Evolutionary conservation across 2,888 invertebrate species (phyloP), one percentile per base, ranked within the genome.

Genomic region (Cryptocephalus primarius): DNA sequence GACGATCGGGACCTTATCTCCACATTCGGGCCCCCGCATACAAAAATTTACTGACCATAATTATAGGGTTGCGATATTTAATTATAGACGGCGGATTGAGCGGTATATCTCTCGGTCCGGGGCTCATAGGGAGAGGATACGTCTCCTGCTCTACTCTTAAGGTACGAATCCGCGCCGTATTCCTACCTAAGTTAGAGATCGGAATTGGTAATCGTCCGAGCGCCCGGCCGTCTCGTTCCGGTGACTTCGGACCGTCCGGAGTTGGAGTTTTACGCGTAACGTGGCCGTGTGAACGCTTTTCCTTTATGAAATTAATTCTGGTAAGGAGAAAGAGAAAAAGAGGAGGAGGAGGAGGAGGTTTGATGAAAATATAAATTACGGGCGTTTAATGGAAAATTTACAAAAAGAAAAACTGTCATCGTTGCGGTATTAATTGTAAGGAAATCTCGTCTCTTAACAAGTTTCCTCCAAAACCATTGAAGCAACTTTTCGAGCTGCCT

Each of bases 31-130:
- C 72, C 72, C 68, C 73, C 77, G 76, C 52, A 52, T 47, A 52
- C 77, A 78, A 78, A 80, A 80, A 84, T 84, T 84, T 84, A 84
- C 83, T 82, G 83, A 76, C 82, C 82, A 80, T 84, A 84, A 84
- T 84, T 83, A 83, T 80, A 83, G 83, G 83, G 83, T 83, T 78
- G 72, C 75, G 76, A 79, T 77, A 80, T 80, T 83, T 84, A 84
- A 84, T 84, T 84, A 83, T 82, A 80, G 80, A 75, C 74, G 70
- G 57, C 53, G 53, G 68, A 65, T 69, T 67, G 66, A 47, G 50
- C 54, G 52, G 49, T 52, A 32, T 22, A 42, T 42, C 42, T 42
- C 32, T 32, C 9, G 12, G 42, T 42, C 32, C 33, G 9, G 33
- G 31, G 12, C 11, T 11, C 36, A 36, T 22, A 22, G 22, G 22